Conservation (phyloP, 92 coral and sea anemone species). For the Zoanthus sociatus region DNA sequence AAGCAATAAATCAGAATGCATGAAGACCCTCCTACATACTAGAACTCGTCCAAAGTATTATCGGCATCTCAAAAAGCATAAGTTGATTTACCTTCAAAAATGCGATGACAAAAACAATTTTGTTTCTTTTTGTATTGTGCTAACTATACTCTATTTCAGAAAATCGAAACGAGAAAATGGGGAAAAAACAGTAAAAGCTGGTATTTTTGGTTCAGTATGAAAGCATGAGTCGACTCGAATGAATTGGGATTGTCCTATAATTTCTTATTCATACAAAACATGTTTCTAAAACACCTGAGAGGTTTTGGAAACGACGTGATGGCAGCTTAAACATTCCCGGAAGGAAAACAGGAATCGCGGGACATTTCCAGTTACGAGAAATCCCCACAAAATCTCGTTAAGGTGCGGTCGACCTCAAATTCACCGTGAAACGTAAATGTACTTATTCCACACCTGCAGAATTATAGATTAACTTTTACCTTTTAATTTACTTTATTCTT, state of each 20-base stretch:
- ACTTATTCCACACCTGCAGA: neutral
- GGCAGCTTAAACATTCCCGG: conserved; percentile 44
- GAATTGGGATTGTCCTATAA: neutral
- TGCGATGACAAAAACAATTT: no score
- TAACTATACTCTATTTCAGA: no score
- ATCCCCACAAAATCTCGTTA: conserved; percentile 36
- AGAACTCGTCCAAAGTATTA: no score
- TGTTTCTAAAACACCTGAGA: neutral
- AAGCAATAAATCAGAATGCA: no score
- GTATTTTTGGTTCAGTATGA: neutral
- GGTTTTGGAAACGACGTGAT: conserved; percentile 29
- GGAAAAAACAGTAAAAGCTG: no score
- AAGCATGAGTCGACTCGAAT: neutral
- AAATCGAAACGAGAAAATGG: no score
- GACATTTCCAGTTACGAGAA: conserved; percentile 23
- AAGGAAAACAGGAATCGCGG: conserved; percentile 14
- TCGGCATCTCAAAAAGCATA: no score
- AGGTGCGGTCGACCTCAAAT: conserved; percentile 45
- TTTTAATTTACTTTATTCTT: neutral
- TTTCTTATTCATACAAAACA: neutral
- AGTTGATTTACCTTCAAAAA: no score
- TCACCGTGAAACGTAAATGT: neutral
- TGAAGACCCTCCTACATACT: no score
- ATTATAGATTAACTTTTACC: neutral
- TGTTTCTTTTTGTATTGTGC: no score